Base-by-base conservation (phyloP, 2,888 invertebrate genomes). In the Tenthredo notha region DNA sequence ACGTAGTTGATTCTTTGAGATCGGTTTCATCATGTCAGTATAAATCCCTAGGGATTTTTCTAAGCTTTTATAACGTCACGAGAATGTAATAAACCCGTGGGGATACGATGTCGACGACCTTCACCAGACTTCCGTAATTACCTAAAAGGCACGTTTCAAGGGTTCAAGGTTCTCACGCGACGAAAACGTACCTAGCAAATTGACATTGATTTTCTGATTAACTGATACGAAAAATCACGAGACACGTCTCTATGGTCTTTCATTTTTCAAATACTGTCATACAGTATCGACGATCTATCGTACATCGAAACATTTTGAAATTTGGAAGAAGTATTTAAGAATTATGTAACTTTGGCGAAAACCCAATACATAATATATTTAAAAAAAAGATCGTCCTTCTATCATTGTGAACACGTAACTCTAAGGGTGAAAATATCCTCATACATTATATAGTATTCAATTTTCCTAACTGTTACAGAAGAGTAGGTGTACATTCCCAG, bases 91-190 rank as follows among this genome's bases (percentile, higher is more conserved):
- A 40, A 54, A 77, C 74, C 40, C 40, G 43, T 9, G 72, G 25
- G 21, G 25, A 21, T 43, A 43, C 43, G 72, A 40, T 50, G 80
- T 80, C 80, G 58, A 61, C 61, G 80, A 58, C 80, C 80, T 80
- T 80, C 80, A 40, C 2, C 15, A 40, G 37, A 61, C 80, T 80
- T 61, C 80, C 80, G 80, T 40, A 80, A 80, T 80, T 61, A 80
- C 80, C 80, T 37, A 58, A 80, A 80, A 80, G 40, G 40, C 80
- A 80, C 80, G 61, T 61, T 80, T 15, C 80, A 40, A 21, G 80
- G 80, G 80, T 80, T 80, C 80, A 80, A 80, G 80, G 80, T 80
- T 37, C 58, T 18, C 80, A 40, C 58, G 61, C 21, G 61, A 61
- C 10, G 21, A 40, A 50, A n/a, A 40, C 25, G 43, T 43, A 7